Base-by-base conservation (phyloP, 2,797 vertebrate species). In the Jordanella pulchra region DNA sequence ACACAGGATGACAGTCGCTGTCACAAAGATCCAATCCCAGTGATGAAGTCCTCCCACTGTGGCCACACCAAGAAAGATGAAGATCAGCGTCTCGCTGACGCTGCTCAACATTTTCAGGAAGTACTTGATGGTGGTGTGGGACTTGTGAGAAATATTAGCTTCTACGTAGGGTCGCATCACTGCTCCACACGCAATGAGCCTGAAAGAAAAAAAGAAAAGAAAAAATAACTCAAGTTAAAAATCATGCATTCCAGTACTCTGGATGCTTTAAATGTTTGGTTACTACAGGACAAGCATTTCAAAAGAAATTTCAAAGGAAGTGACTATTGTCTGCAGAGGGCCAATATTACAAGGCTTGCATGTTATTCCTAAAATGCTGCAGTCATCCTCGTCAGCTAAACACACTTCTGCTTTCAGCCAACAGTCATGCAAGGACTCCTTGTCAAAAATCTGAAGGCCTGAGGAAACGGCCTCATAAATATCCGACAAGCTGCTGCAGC, bases 61-160 rank as follows among this genome's bases (percentile, higher is more conserved):
- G 73, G 97, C 97, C 67, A 99, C 97, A 0, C 98, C 98, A 3
- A 99, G 94, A 85, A 99, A 99, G 89, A 99, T 99, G 89, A 99
- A 99, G 91, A 99, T 99, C 28, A 99, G 95, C 0, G 98, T 99
- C 89, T 99, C 98, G 0, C 98, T 99, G 85, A 99, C 97, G 0
- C 97, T 99, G 95, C 98, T 99, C 97, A 95, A 99, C 98, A 99
- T 99, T 93, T 99, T 99, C 76, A 99, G 92, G 91, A 99, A 99
- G 80, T 99, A 99, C 72, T 99, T 99, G 93, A 98, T 97, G 89
- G 98, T 99, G 65, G 97, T 99, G 92, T 99, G 97, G 42, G 98
- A 99, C 85, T 99, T 99, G 91, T 99, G 98, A 63, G 98, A 99
- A 87, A 99, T 99, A 89, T 99, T 99, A 80, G 98, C 97, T 83